Percentiles rank a stretch among this genome's conserved stretches.
Evolutionary conservation across 92 coral and sea anemone genomes (phyloP).

Genomic region (Parazoanthus atlanticus): DNA sequence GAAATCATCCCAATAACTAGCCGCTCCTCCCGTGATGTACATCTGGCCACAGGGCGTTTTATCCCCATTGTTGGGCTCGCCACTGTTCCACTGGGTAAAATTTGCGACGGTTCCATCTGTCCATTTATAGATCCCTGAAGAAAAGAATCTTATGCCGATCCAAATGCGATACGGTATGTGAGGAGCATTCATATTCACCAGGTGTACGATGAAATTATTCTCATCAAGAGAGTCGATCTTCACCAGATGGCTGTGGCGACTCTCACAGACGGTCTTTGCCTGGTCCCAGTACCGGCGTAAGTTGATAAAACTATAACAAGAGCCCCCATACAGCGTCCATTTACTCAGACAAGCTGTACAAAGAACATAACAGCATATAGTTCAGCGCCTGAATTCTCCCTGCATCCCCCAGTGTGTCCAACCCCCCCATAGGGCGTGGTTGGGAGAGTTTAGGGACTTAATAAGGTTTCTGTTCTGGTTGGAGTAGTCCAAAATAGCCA

Average conservation of each 20-base stretch:
- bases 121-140: neutral
- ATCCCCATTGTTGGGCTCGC: neutral
- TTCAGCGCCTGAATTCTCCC: too few relatives aligned
- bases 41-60: neutral
- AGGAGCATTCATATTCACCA: neutral
- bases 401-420: too few relatives aligned
- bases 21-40: neutral
- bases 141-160: neutral
- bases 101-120: neutral
- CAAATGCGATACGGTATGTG: neutral
- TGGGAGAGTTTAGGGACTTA: too few relatives aligned
- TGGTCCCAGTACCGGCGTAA: neutral
- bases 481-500: too few relatives aligned
- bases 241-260: neutral
- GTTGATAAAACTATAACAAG: neutral
- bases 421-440: too few relatives aligned
- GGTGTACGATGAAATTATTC: neutral
- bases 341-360: neutral
- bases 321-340: neutral
- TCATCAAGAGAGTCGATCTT: neutral
- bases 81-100: neutral
- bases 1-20: neutral
- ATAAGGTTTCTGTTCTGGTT: too few relatives aligned
- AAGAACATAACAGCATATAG: too few relatives aligned
- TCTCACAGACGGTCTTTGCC: neutral